Evolutionary conservation across 1,140 invertebrate species (phyloP), one percentile per base, ranked within the genome.

Genomic region (Anastrepha ludens): DNA sequence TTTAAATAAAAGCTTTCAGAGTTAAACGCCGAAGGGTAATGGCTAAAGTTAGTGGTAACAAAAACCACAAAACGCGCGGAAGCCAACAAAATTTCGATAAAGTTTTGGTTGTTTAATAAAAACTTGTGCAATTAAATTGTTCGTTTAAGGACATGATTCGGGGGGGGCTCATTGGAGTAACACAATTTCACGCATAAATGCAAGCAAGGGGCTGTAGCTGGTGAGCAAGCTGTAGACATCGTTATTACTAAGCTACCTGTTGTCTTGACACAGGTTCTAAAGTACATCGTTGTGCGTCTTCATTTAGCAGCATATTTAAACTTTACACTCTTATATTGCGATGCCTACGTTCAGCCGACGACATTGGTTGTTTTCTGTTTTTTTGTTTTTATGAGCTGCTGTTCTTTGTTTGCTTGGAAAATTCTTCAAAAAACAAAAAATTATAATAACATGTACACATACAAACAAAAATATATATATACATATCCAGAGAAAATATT

Each of bases 51-150:
- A 74, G 39, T 7, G 15, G 67, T 47, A 13, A n/a, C 67, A 6
- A 6, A 47, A 41, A 9, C 13, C 67, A 13, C 39, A 62, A 62
- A 62, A 70, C 11, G 39, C 29, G 39, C 65, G 39, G 44, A 44
- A 70, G 11, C 1, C 3, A 44, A 17, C 41, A 70, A 47, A 74
- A 3, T 41, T 9, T 39, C 0, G 29, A 29, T 64, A 20, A 47
- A 44, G 41, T 17, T 74, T 44, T 74, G 39, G 44, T 39, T 74
- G 17, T 74, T 15, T 15, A 47, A 74, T 74, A 47, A 74, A 74
- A 74, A n/a, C 29, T 74, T 74, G 39, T 11, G 41, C 11, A 7
- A 47, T 47, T 74, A 74, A 74, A 74, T 74, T 74, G 67, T 74
- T 74, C 17, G 39, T 44, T 11, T 47, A 47, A 74, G 67, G 3